Base-by-base conservation (phyloP, 2,113 vertebrate genomes). In the Suncus etruscus region DNA sequence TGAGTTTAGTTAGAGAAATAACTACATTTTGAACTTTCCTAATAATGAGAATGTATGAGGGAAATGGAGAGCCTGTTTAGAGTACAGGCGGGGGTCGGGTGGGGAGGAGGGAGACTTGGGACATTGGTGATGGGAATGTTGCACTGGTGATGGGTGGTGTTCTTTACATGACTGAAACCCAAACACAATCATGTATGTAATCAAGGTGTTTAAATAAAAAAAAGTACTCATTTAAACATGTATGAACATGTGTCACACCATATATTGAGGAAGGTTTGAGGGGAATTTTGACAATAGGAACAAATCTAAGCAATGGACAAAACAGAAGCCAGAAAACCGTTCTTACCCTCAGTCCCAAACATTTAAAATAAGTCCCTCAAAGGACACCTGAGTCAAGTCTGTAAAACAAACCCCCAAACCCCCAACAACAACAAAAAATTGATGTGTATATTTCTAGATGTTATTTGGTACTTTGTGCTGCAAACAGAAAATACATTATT, bases 191-290 rank as follows among this genome's bases (percentile, higher is more conserved):
- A n/a, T n/a, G n/a, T n/a, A n/a, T n/a, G n/a, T n/a, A n/a, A n/a
- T n/a, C n/a, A n/a, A n/a, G n/a, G n/a, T n/a, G n/a, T n/a, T n/a
- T n/a, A 39, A 39, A 39, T 5, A 39, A 39, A 39, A 39, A 39
- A 39, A 39, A 94, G 96, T 96, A 96, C 96, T 97, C 94, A 97
- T 97, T 96, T 96, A 92, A 98, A 98, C 98, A 98, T 97, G 98
- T 97, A 98, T 96, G 94, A 97, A 97, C 96, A 97, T 97, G 97
- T 97, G 97, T 96, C 91, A 97, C 96, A 97, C 95, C 95, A 94
- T 90, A 94, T 92, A 86, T 16, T 39, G 25, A 16, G 32, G 72
- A 20, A 54, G 51, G 89, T 95, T 25, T 58, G 54, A 58, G n/a
- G 74, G 9, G 93, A 97, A 78, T 94, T 96, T 95, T 95, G 95